These are phyloP conservation scores for Gavia stellata DNA, from an alignment of 2,113 vertebrate genomes.

Conservation along the genomic window DNA sequence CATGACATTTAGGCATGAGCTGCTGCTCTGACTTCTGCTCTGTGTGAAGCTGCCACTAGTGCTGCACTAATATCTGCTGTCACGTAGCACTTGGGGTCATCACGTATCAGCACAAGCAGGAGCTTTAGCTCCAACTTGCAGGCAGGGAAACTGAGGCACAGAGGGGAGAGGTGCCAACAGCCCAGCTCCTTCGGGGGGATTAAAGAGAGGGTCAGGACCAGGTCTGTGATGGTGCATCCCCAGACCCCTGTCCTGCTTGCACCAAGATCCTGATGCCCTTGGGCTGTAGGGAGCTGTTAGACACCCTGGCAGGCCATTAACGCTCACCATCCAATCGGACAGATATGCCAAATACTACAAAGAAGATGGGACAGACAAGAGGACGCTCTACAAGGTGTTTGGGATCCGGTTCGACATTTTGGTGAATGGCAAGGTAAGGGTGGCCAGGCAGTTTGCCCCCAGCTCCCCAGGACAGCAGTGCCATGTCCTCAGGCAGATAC, in stretches of 20 bases:
- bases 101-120: not conserved
- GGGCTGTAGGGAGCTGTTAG: not conserved
- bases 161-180: not conserved
- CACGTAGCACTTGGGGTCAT: rapidly evolving
- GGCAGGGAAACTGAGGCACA: not conserved
- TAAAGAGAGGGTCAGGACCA: not conserved
- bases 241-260: not conserved
- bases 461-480: no score
- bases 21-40: not conserved
- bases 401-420: conserved; percentile 90
- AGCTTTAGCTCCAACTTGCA: not conserved
- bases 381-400: conserved; percentile 91
- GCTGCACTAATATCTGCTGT: not conserved
- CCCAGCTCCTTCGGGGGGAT: not conserved
- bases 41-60: not conserved
- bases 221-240: not conserved
- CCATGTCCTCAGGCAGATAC: not conserved
- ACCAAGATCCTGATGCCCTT: rapidly evolving
- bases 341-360: conserved; percentile 87
- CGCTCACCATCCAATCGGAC: not conserved
- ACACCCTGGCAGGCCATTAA: not conserved
- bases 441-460: rapidly evolving
- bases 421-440: conserved; percentile 86
- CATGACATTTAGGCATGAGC: not conserved
- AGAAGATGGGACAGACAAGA: conserved; percentile 70